Conservation (phyloP, 2,113 vertebrate genomes). For the Carlito syrichta region DNA sequence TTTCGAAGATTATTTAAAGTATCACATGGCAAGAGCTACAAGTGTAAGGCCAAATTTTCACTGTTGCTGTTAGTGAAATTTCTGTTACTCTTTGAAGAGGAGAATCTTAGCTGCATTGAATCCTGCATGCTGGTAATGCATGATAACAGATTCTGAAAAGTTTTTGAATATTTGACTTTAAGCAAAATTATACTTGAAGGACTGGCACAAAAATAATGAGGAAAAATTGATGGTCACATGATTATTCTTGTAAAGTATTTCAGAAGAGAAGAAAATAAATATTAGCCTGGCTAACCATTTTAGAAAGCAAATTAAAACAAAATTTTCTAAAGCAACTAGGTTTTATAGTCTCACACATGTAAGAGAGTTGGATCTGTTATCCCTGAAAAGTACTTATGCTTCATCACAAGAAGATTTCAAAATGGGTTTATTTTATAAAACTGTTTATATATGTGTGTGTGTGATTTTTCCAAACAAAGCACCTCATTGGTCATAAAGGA, state of each 20-base stretch:
- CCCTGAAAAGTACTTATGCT: neutral
- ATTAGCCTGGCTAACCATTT: neutral
- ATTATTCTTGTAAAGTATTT: neutral
- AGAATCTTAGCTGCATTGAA: neutral
- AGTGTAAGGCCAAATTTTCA: neutral
- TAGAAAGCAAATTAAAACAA: neutral
- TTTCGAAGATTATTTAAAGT: constrained; percentile 57
- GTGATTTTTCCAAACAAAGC: neutral
- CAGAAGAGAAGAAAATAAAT: neutral
- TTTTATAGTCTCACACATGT: neutral
- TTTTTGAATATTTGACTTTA: neutral
- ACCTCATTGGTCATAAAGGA: constrained; percentile 3
- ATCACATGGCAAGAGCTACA: constrained; percentile 48
- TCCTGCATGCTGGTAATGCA: neutral
- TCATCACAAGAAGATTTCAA: neutral
- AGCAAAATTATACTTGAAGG: neutral
- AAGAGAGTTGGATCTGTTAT: neutral
- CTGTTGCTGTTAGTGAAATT: neutral
- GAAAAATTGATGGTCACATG: neutral
- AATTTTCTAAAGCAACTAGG: neutral
- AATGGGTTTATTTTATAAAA: neutral
- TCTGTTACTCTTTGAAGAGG: constrained; percentile 21
- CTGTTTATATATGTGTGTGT: neutral
- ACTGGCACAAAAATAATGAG: neutral
- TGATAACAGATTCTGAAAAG: neutral